A percentile compares a stretch with the other conserved stretches of the same genome.
These are phyloP conservation scores for Chaetura pelagica DNA, from an alignment of 2,113 vertebrate genomes.

Conservation along the genomic window DNA sequence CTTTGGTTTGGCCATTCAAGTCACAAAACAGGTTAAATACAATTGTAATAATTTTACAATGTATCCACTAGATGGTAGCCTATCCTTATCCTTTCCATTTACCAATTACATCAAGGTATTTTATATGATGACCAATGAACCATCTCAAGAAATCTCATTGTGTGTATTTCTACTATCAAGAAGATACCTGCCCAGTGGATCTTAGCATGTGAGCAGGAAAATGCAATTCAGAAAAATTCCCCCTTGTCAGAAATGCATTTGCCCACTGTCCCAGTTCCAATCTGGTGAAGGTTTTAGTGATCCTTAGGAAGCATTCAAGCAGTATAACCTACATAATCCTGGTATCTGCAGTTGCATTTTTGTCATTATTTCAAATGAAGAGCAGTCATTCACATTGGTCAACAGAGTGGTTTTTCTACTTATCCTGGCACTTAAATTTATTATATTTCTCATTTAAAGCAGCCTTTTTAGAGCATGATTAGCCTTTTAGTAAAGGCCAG, in stretches of 20 bases:
- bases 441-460: not conserved
- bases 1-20: slow-evolving; percentile 55
- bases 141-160: slow-evolving; percentile 41
- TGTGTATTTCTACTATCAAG: slow-evolving; percentile 13
- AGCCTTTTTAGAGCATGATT: not conserved
- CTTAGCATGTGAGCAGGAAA: not conserved
- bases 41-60: slow-evolving; percentile 11
- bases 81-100: slow-evolving; percentile 54
- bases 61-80: slow-evolving; percentile 77
- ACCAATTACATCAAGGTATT: not conserved
- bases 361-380: not conserved
- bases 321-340: not conserved
- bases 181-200: not conserved
- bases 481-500: not conserved
- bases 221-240: not conserved
- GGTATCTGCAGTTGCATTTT: not conserved
- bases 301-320: not conserved
- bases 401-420: not conserved
- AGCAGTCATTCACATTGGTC: not conserved
- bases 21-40: slow-evolving; percentile 45
- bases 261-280: not conserved
- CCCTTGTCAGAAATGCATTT: not conserved
- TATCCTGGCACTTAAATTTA: not conserved
- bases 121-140: not conserved
- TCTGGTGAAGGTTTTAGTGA: not conserved